phyloP scores from a whole-genome alignment of 2,113 vertebrate species.

The Esox niger region DNA sequence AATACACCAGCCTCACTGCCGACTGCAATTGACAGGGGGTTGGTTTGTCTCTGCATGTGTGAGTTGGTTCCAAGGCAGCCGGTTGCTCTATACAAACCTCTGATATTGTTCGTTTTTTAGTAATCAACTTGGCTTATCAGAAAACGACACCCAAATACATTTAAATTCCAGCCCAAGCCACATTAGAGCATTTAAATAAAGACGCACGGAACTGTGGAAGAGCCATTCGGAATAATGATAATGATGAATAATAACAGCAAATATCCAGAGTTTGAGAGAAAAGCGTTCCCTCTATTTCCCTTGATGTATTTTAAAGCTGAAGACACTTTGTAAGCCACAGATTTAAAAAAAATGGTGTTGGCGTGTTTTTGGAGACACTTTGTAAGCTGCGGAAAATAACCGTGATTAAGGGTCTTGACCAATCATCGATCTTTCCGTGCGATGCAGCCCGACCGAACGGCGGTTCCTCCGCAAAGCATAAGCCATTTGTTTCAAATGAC shows the following conservation, averaged over 20 bases:
- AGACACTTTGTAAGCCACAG: slow-evolving; percentile 9
- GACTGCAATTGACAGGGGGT: slow-evolving; percentile 35
- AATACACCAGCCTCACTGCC: slow-evolving; percentile 53
- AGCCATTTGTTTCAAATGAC: slow-evolving; percentile 44
- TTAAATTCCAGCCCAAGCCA: slow-evolving; percentile 29
- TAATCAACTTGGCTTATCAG: slow-evolving; percentile 30
- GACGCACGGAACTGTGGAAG: slow-evolving; percentile 1
- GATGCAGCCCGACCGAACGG: no score
- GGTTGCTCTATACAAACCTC: slow-evolving; percentile 26
- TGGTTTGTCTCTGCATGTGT: slow-evolving; percentile 19
- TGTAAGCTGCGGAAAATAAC: slow-evolving; percentile 16
- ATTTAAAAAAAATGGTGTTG: no score
- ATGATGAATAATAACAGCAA: slow-evolving; percentile 30
- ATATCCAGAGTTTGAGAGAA: slow-evolving; percentile 13
- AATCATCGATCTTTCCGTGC: slow-evolving; percentile 37
- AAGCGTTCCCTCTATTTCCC: slow-evolving; percentile 1
- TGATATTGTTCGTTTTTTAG: slow-evolving; percentile 39
- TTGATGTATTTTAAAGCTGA: slow-evolving; percentile 15
- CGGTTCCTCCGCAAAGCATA: no score
- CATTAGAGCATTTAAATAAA: slow-evolving; percentile 31
- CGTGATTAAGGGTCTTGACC: slow-evolving; percentile 32
- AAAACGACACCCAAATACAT: slow-evolving; percentile 37
- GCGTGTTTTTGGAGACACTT: no score
- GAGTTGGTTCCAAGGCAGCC: background rate
- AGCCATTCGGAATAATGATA: background rate